Base-by-base conservation (phyloP, 2,888 invertebrate genomes). In the Ophion obscuratus region DNA sequence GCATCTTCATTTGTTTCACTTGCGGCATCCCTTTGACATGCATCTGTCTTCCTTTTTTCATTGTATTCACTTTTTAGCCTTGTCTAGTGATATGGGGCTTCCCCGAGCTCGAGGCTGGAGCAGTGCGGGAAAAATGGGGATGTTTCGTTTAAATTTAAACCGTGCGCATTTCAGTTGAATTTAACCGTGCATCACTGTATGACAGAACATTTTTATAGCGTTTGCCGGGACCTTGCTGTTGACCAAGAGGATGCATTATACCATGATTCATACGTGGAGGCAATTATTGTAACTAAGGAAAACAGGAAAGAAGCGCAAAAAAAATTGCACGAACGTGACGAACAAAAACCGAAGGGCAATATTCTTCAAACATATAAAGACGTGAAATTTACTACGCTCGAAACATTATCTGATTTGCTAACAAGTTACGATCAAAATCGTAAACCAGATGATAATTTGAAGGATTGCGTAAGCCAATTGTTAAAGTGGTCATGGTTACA, bases 241-340 rank as follows among this genome's bases (percentile, higher is more conserved):
- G 9, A 2, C 20, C 68, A 44, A 47, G 68, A 44, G 44, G 68
- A 68, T 11, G 68, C 68, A 14, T 11, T 68, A 10, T 1, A 68
- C 20, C 20, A 68, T 10, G 68, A 68, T 68, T 68, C 68, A 47
- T 68, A 68, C 68, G 68, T 68, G 44, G 24, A 68, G 47, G 44
- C 47, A 20, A 11, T 36, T 36, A 47, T 47, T 47, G n/a, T 6
- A 24, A 44, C 66, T 7, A n/a, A 5, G 0, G 47, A 11, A 7
- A 47, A 11, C 68, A 10, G 66, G n/a, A 24, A 24, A 47, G 68
- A 24, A 1, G 68, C 68, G 24, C 68, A 68, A 47, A 68, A 68
- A 24, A 47, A 44, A 11, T 47, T 68, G 68, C 11, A 20, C 9
- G 2, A 24, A 24, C 11, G 40, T 20, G 68, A 68, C 14, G 6